These are phyloP conservation scores for Irena cyanogastra DNA, from an alignment of 2,113 vertebrate genomes.

Conservation along the genomic window DNA sequence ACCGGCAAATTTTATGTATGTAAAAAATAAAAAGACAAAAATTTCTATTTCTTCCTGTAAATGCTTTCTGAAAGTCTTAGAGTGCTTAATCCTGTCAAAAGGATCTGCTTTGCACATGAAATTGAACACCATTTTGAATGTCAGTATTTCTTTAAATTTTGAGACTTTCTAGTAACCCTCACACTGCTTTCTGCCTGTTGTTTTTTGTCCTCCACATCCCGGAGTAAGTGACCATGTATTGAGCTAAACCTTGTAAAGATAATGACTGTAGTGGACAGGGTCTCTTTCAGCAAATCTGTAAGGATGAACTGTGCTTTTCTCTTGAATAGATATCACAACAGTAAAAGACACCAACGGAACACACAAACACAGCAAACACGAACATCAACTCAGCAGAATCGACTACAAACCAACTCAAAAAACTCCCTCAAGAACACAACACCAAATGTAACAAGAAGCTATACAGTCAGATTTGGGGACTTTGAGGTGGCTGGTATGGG, in stretches of 20 bases:
- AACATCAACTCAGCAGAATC: background rate
- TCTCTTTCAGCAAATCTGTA: background rate
- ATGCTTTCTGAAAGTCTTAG: background rate
- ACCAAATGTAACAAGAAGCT: background rate
- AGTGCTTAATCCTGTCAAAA: background rate
- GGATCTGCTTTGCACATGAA: background rate
- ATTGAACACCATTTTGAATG: background rate
- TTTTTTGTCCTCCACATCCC: background rate
- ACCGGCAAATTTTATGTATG: rapidly evolving
- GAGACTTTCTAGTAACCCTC: background rate
- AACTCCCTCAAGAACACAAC: background rate
- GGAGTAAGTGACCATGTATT: background rate
- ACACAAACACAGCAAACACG: background rate
- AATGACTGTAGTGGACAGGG: background rate
- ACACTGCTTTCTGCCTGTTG: background rate
- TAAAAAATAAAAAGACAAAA: background rate
- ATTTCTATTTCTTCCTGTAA: background rate
- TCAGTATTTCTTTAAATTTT: background rate
- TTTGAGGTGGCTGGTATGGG: background rate
- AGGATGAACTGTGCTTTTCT: background rate
- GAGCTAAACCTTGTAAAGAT: background rate
- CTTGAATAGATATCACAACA: background rate
- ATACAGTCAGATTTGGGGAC: background rate
- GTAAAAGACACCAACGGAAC: background rate
- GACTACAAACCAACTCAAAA: background rate